Base-by-base conservation (phyloP, 2,113 vertebrate species). In the Butorides virescens region DNA sequence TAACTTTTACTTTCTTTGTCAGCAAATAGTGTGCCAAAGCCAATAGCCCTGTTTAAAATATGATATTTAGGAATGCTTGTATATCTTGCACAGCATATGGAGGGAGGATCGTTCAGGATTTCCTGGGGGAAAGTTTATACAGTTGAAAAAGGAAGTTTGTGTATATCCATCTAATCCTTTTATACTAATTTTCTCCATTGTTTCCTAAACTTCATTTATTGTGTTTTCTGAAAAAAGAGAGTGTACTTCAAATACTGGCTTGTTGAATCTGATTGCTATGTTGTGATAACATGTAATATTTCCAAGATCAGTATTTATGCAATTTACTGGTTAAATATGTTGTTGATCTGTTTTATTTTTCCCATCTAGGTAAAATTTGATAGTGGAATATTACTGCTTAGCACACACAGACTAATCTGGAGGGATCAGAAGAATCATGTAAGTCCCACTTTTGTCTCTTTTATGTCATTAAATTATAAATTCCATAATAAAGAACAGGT, bases 341-440 rank as follows among this genome's bases (percentile, higher is more conserved):
- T 63, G 27, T 66, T 86, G 30, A 59, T 39, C 21, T 72, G 5
- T 66, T 91, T 36, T 53, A 29, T 94, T 93, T 92, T 97, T 89
- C 66, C 52, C 74, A 56, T 87, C 49, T 95, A 99, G 99, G 97
- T 98, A 52, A 99, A 99, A 93, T 98, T 99, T 46, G 99, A 99
- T 91, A 95, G 97, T 18, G 99, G 99, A 47, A 95, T 98, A 44
- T 98, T 98, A 70, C 97, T 99, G 39, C 97, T 99, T 81, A 99
- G 98, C 94, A 99, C 99, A 58, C 99, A 99, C 93, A 98, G 98
- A 44, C 93, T 99, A 50, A 98, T 99, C 67, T 99, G 99, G 99
- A 99, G 99, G 96, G 99, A 99, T 95, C 98, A 98, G 68, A 99
- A 99, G 96, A 99, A 99, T 94, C 98, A 99, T 91, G 99, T 99